phyloP scores from a whole-genome alignment of 2,113 vertebrate species.

The Colossoma macropomum region DNA sequence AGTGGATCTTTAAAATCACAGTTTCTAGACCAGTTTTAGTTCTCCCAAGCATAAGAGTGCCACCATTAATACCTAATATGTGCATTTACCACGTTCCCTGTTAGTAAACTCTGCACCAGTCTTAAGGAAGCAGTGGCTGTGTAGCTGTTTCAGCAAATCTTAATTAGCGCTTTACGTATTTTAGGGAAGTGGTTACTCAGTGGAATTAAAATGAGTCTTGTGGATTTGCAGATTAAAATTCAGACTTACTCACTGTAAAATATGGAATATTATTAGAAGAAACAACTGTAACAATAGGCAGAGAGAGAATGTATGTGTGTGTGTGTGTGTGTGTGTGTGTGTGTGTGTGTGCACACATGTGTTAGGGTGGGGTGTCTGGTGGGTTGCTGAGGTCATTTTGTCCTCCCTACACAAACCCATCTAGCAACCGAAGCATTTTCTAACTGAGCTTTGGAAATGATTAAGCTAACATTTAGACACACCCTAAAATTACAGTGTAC shows the following conservation, averaged over 20 bases:
- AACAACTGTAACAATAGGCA: neutral
- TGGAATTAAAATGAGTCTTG: neutral
- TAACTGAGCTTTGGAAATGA: neutral
- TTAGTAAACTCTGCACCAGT: neutral
- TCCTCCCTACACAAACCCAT: constrained; percentile 5
- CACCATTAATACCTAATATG: neutral
- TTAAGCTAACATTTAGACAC: too few relatives aligned
- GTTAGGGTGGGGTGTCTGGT: neutral
- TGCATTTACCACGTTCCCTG: neutral
- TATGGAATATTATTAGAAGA: neutral
- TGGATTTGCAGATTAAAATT: constrained; percentile 23
- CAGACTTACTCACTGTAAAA: neutral
- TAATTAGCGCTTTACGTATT: neutral
- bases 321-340: neutral
- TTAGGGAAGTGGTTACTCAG: neutral
- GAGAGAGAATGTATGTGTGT: neutral
- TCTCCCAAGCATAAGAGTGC: neutral
- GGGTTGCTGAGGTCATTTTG: neutral
- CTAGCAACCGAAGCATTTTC: neutral
- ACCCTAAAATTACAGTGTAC: too few relatives aligned
- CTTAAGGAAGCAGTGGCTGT: neutral
- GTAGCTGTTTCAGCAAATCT: too few relatives aligned
- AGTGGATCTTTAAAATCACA: neutral
- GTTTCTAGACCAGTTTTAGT: neutral
- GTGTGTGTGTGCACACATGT: neutral